Conservation (phyloP, 1,140 invertebrate species). For the Sycophila sp. region DNA sequence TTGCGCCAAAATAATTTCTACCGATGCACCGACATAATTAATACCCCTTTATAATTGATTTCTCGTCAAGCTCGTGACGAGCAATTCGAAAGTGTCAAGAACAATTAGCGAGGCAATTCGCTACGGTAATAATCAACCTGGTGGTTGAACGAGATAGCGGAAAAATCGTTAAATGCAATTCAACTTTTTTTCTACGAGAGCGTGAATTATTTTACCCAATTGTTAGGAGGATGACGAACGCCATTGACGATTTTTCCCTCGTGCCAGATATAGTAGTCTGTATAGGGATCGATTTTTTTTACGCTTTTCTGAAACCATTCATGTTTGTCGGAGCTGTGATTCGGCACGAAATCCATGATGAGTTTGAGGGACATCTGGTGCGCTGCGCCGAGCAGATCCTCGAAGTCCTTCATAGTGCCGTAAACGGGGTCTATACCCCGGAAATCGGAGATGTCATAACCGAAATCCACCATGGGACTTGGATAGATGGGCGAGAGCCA, state of each 20-base stretch:
- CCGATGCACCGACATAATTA: too few species aligned
- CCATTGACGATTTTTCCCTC: slow-evolving; percentile 47
- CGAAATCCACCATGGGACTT: slow-evolving; percentile 72
- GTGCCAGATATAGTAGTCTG: slow-evolving; percentile 77
- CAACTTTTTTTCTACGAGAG: neutral
- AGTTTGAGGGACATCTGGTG: slow-evolving; percentile 50
- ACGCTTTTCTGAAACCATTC: slow-evolving; percentile 76
- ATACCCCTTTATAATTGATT: too few species aligned
- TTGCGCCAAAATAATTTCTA: too few species aligned
- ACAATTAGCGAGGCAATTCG: too few species aligned
- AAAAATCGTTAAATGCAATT: too few species aligned
- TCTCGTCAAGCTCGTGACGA: too few species aligned
- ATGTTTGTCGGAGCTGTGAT: slow-evolving; percentile 78
- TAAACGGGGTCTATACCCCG: slow-evolving; percentile 69
- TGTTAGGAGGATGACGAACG: slow-evolving; percentile 21
- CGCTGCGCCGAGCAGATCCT: slow-evolving; percentile 61
- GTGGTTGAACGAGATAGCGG: too few species aligned
- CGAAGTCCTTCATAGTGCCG: slow-evolving; percentile 74
- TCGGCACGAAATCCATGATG: slow-evolving; percentile 80
- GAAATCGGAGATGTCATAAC: slow-evolving; percentile 76
- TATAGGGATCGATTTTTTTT: slow-evolving; percentile 66
- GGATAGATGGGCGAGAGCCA: slow-evolving; percentile 73
- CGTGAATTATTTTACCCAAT: slow-evolving; percentile 33
- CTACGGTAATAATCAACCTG: too few species aligned
- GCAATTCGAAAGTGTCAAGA: too few species aligned